A percentile compares a stretch with the other conserved stretches of the same genome.
These are phyloP conservation scores for Coenonympha glycerion DNA, from an alignment of 2,888 invertebrate genomes.

Conservation along the genomic window DNA sequence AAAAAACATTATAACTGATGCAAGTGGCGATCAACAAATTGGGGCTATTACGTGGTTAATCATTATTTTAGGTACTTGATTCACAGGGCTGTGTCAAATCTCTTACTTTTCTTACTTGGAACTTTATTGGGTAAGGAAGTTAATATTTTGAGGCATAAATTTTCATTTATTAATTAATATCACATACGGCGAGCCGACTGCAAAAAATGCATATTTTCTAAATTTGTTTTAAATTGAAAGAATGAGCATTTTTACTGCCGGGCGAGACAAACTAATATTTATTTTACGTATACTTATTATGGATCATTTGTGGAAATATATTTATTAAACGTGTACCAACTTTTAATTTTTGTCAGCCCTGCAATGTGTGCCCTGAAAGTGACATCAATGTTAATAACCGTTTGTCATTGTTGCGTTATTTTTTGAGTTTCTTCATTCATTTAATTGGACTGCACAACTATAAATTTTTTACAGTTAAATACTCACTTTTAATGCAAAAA, in stretches of 20 bases:
- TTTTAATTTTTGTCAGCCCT: constrained; percentile 34
- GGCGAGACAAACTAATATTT: too few relatives aligned
- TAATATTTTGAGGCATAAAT: too few relatives aligned
- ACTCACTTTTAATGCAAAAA: too few relatives aligned
- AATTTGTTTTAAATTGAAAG: too few relatives aligned
- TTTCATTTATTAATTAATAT: too few relatives aligned
- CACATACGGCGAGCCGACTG: too few relatives aligned
- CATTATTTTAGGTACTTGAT: constrained; percentile 21
- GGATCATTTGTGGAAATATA: too few relatives aligned
- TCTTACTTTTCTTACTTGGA: neutral
- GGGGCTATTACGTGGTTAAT: constrained; percentile 57
- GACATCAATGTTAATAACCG: constrained; percentile 56
- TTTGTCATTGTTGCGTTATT: constrained; percentile 57
- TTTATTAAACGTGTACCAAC: too few relatives aligned
- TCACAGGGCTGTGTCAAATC: constrained; percentile 20
- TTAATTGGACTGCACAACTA: neutral
- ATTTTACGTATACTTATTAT: neutral
- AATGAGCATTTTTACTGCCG: too few relatives aligned
- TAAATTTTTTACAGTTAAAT: too few relatives aligned
- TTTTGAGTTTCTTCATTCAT: constrained; percentile 50
- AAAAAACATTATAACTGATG: constrained; percentile 46
- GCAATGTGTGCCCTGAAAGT: constrained; percentile 31
- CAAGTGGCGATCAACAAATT: constrained; percentile 53
- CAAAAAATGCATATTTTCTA: too few relatives aligned
- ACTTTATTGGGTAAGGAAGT: too few relatives aligned